Conservation (phyloP, 2,888 invertebrate genomes). For the Empis livida region DNA sequence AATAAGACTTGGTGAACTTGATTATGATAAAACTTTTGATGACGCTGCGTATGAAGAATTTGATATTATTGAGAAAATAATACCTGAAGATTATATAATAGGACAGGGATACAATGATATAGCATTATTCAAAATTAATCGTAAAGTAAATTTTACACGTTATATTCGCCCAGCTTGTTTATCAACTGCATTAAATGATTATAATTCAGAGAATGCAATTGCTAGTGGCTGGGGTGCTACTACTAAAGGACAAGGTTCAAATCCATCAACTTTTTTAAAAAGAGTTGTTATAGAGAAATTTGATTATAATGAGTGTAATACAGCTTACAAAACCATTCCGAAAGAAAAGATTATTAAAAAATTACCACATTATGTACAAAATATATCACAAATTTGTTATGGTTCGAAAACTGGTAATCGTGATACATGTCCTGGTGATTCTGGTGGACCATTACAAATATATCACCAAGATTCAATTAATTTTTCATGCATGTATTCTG, state of each 20-base stretch:
- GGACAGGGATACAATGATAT: conserved; percentile 37
- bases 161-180: conserved; percentile 39
- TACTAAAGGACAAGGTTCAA: conserved; percentile 16
- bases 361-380: conserved; percentile 34
- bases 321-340: conserved; percentile 14
- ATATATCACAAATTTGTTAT: conserved; percentile 41
- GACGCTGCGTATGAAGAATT: conserved; percentile 26
- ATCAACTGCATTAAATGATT: conserved; percentile 19
- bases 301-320: conserved; percentile 28
- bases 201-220: conserved; percentile 21
- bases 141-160: conserved; percentile 26
- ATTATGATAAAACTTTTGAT: conserved; percentile 20
- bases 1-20: conserved; percentile 33
- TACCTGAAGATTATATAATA: conserved; percentile 35
- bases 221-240: conserved; percentile 40
- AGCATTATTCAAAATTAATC: conserved; percentile 37
- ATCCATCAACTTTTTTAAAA: conserved; percentile 31
- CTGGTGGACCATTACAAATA: conserved; percentile 49
- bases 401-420: conserved; percentile 32
- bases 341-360: conserved; percentile 14
- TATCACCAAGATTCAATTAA: conserved; percentile 19
- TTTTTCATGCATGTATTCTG: conserved; percentile 35
- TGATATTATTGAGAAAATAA: conserved; percentile 20
- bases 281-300: conserved; percentile 40
- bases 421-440: conserved; percentile 50